These are phyloP conservation scores for Amiota mariae DNA, from an alignment of 2,888 invertebrate species.

Conservation along the genomic window DNA sequence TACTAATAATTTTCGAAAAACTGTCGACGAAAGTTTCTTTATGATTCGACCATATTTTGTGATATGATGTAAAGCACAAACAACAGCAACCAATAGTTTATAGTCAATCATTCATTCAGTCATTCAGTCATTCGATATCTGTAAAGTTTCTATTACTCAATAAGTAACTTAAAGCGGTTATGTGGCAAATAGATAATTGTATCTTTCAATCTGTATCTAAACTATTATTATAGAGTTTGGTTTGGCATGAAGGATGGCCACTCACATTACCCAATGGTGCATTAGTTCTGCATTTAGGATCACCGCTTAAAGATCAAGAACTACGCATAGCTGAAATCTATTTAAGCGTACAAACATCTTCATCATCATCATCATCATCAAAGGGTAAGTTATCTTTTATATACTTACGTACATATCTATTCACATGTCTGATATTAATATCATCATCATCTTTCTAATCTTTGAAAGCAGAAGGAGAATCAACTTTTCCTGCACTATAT, in stretches of 20 bases:
- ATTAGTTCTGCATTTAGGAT: slow-evolving; percentile 79
- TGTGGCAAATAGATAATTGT: background rate
- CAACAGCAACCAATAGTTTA: slow-evolving; percentile 14
- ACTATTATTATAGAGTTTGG: slow-evolving; percentile 75
- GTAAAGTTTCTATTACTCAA: slow-evolving; percentile 7
- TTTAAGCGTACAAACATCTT: slow-evolving; percentile 75
- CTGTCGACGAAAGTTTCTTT: slow-evolving; percentile 42
- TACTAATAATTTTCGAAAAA: slow-evolving; percentile 33
- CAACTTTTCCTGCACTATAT: slow-evolving; percentile 48
- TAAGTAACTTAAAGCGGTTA: slow-evolving; percentile 16
- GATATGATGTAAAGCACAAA: slow-evolving; percentile 37
- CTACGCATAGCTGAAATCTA: slow-evolving; percentile 79
- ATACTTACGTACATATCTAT: too few species aligned
- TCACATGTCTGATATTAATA: too few species aligned
- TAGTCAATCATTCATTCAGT: too few species aligned
- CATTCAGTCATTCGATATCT: slow-evolving; percentile 3
- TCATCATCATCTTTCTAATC: too few species aligned
- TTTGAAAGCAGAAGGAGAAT: too few species aligned
- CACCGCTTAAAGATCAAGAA: slow-evolving; percentile 76
- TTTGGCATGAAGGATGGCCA: slow-evolving; percentile 80
- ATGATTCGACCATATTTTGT: slow-evolving; percentile 30
- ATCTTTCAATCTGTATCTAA: slow-evolving; percentile 11
- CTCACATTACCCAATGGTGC: slow-evolving; percentile 78
- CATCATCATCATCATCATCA: too few species aligned
- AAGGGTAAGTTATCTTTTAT: too few species aligned